These are phyloP conservation scores for Drosophila obscura DNA, from an alignment of 1,140 invertebrate genomes.

Conservation along the genomic window DNA sequence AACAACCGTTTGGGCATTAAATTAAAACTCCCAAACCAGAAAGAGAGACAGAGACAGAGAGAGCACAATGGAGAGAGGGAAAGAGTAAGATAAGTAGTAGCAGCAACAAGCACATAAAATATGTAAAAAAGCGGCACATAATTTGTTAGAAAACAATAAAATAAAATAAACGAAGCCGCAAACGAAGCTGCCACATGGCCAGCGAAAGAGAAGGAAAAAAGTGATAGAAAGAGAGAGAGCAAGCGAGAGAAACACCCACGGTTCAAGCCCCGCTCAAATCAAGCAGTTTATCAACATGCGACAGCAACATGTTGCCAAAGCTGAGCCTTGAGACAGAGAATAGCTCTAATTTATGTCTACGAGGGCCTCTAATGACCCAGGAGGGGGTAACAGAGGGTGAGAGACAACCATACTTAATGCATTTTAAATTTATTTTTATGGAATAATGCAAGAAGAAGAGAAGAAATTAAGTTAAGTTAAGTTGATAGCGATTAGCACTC, in stretches of 20 bases:
- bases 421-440: too few species aligned
- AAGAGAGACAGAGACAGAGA: conserved; percentile 12
- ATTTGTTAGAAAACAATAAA: conserved; percentile 67
- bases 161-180: conserved; percentile 39
- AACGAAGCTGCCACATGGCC: conserved; percentile 52
- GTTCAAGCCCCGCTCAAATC: conserved; percentile 3
- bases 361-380: too few species aligned
- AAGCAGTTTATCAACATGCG: conserved; percentile 26
- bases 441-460: too few species aligned
- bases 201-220: conserved; percentile 16
- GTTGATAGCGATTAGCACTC: too few species aligned
- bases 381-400: too few species aligned
- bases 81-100: conserved; percentile 46
- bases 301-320: background rate
- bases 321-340: too few species aligned
- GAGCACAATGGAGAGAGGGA: background rate
- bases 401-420: too few species aligned
- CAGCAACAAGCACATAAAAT: conserved; percentile 46
- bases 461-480: too few species aligned
- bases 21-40: conserved; percentile 50
- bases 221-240: background rate
- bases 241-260: conserved; percentile 11
- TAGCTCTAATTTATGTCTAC: too few species aligned
- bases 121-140: conserved; percentile 67
- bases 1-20: conserved; percentile 66